Evolutionary conservation across 2,113 vertebrate species (phyloP).

Genomic region (Chroicocephalus ridibundus): DNA sequence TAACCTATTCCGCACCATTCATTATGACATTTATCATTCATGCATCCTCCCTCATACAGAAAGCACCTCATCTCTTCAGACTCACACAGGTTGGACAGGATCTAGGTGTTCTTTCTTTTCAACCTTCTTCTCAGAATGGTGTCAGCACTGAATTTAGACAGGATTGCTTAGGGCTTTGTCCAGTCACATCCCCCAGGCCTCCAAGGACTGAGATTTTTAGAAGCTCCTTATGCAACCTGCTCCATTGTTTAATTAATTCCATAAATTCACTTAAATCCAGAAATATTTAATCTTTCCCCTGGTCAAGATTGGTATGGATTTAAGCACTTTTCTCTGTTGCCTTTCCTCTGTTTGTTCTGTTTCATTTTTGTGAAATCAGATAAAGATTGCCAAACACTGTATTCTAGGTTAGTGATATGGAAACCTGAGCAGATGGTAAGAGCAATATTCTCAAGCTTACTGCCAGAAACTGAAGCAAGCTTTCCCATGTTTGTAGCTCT

Average conservation of each 20-base stretch:
- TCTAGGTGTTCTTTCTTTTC: not conserved
- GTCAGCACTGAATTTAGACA: not conserved
- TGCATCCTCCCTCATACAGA: not conserved
- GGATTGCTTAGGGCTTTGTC: not conserved
- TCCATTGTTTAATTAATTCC: not conserved
- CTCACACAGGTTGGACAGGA: not conserved
- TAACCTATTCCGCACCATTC: not conserved
- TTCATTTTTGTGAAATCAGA: not conserved
- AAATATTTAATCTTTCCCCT: not conserved
- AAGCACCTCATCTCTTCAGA: not conserved
- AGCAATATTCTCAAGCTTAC: not conserved
- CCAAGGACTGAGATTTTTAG: not conserved
- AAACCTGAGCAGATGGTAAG: not conserved
- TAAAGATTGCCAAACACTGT: not conserved
- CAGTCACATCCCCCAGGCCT: not conserved
- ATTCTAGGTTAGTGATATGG: not conserved
- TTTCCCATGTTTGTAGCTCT: not conserved
- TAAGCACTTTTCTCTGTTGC: not conserved
- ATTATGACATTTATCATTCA: not conserved
- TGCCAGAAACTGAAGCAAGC: not conserved
- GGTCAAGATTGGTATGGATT: not conserved
- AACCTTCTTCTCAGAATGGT: not conserved
- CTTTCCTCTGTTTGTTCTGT: not conserved
- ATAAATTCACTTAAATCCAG: not conserved
- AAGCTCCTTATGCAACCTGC: not conserved